Conservation (phyloP, 35 echinoderm and acorn worm species). For the Hemicentrotus pulcherrimus region DNA sequence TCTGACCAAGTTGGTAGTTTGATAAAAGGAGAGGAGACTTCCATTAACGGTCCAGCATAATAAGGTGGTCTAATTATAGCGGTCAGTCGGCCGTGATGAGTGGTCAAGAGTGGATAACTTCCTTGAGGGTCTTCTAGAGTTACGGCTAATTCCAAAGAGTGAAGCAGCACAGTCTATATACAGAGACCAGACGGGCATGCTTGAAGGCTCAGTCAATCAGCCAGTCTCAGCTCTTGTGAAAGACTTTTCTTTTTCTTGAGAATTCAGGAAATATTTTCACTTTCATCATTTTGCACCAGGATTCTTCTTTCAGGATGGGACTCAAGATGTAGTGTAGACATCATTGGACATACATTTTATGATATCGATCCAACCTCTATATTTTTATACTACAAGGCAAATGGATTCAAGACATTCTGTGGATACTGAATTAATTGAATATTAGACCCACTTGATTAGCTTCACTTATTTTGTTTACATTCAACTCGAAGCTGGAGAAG, state of each 20-base stretch:
- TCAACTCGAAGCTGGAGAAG: background rate
- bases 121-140: background rate
- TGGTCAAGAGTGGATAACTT: constrained; percentile 10
- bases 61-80: constrained; percentile 11
- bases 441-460: background rate
- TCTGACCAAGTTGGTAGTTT: constrained; percentile 24
- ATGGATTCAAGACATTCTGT: background rate
- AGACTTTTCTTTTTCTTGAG: background rate
- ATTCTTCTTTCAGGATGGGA: background rate
- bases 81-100: background rate
- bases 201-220: background rate
- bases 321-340: background rate
- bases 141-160: background rate
- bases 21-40: constrained; percentile 22
- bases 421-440: background rate
- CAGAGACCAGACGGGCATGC: background rate
- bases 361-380: background rate
- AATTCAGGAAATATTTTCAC: constrained; percentile 1
- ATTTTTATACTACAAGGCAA: background rate
- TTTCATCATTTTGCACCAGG: background rate
- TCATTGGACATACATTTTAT: too few species aligned
- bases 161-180: background rate
- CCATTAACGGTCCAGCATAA: constrained; percentile 3
- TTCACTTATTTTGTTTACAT: background rate
- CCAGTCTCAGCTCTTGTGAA: background rate